Evolutionary conservation across 1,140 invertebrate species (phyloP).

Genomic region (Choristoneura fumiferana): DNA sequence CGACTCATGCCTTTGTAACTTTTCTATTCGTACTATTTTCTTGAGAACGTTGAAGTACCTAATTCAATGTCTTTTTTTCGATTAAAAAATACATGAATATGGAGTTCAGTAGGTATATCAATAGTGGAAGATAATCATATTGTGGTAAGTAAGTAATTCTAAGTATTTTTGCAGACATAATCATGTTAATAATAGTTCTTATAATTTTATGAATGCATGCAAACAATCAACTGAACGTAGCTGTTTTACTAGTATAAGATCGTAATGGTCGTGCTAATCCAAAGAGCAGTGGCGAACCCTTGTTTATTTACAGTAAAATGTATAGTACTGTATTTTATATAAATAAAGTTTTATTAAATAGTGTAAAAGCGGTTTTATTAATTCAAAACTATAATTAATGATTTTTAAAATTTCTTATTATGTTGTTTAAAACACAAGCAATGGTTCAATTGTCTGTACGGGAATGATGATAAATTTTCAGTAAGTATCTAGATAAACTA

Average conservation of each 20-base stretch:
- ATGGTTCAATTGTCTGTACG: too few species aligned
- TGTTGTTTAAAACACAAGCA: too few species aligned
- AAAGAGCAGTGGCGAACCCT: not conserved
- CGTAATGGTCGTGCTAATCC: too few species aligned
- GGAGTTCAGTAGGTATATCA: constrained; percentile 28
- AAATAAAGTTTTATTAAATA: constrained; percentile 2
- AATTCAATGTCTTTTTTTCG: constrained; percentile 62
- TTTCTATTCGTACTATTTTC: constrained; percentile 23
- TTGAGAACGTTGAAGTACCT: constrained; percentile 39
- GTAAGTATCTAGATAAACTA: too few species aligned
- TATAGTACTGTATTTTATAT: not conserved
- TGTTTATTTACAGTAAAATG: too few species aligned
- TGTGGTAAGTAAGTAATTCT: too few species aligned
- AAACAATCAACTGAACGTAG: too few species aligned
- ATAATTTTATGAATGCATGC: too few species aligned
- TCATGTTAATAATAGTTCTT: too few species aligned
- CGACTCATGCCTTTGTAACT: constrained; percentile 7
- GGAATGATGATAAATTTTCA: too few species aligned
- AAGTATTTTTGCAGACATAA: too few species aligned
- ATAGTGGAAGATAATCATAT: not conserved
- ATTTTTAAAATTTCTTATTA: not conserved
- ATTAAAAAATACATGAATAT: constrained; percentile 67
- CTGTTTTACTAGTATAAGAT: too few species aligned
- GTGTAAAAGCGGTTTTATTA: constrained; percentile 15
- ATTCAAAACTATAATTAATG: not conserved